Evolutionary conservation across 2,113 vertebrate genomes (phyloP), one percentile per base, ranked within the genome.

Genomic region (Pollimyrus isidori): DNA sequence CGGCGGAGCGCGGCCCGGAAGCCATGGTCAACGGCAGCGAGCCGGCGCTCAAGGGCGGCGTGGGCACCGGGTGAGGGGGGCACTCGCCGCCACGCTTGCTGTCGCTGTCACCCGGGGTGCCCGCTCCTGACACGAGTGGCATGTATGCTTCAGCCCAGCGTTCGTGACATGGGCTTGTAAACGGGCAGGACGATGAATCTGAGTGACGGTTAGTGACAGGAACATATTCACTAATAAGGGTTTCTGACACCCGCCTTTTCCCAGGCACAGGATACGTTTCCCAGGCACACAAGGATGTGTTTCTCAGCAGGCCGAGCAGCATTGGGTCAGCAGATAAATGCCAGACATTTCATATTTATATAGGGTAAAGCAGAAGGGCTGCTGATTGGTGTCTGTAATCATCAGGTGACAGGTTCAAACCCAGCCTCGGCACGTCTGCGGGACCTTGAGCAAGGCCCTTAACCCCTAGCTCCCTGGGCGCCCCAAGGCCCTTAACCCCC

Each of bases 1-100:
- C 97, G n/a, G 94, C 94, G 23, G 97, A 96, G 89, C 96, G 93
- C 92, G 96, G 93, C 92, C 92, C 95, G 7, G 97, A 99, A 91
- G 97, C 96, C 30, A 95, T 99, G 96, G 96, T 98, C 93, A 99
- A 99, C 93, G 97, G 98, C 91, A 97, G 97, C 21, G 97, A 98
- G 17, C 92, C 95, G 3, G 95, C 97, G 87, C 92, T 96, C 90
- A 98, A 98, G 93, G 97, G 97, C 91, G 95, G 96, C 73, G 89
- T 95, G 76, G 96, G 97, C 95, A 95, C 97, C 89, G 96, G 97
- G 97, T 97, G 96, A 96, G 95, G 35, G 35, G 26, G 62, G 11
- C n/a, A 4, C n/a, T 26, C 10, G 7, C 11, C 2, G 62, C n/a
- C 62, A 9, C 9, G 23, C 7, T 3, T 3, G 7, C 62, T 0